Conservation (phyloP, 2,113 vertebrate genomes). For the Labrus mixtus region DNA sequence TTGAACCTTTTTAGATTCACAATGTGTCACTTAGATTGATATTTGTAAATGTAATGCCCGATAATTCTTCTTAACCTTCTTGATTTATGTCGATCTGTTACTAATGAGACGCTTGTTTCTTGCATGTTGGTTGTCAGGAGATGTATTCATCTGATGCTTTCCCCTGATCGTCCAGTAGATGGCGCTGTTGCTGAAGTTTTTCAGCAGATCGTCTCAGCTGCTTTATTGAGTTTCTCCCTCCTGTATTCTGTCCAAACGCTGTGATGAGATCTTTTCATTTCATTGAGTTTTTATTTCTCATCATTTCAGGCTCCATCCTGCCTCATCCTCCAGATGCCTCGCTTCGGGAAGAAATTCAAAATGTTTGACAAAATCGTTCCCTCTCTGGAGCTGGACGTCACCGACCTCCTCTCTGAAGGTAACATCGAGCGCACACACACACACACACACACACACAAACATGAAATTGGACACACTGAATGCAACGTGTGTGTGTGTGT, state of each 20-base stretch:
- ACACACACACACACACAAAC: conserved; percentile 1
- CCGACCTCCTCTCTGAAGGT: conserved; percentile 89
- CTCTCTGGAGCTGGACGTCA: conserved; percentile 90
- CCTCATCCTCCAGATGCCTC: conserved; percentile 93
- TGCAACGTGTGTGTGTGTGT: too few species aligned
- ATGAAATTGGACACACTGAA: neutral
- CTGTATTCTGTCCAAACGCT: neutral
- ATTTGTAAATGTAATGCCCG: too few species aligned
- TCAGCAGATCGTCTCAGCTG: neutral
- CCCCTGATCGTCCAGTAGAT: conserved; percentile 51
- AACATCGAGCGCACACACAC: neutral
- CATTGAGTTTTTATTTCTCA: neutral
- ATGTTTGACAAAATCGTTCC: conserved; percentile 95
- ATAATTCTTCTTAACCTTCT: too few species aligned
- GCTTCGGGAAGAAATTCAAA: conserved; percentile 93
- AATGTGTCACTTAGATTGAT: too few species aligned
- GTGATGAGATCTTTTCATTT: neutral
- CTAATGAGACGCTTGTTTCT: too few species aligned
- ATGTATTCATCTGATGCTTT: neutral
- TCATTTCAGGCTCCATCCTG: conserved; percentile 88
- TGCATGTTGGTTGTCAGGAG: too few species aligned
- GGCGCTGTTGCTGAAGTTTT: conserved; percentile 46
- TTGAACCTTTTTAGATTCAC: too few species aligned
- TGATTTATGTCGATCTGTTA: too few species aligned
- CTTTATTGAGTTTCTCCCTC: neutral